Percentiles rank a stretch among this genome's conserved stretches.
These are phyloP conservation scores for Amazona vittata DNA, from an alignment of 2,113 vertebrate species.

Conservation along the genomic window DNA sequence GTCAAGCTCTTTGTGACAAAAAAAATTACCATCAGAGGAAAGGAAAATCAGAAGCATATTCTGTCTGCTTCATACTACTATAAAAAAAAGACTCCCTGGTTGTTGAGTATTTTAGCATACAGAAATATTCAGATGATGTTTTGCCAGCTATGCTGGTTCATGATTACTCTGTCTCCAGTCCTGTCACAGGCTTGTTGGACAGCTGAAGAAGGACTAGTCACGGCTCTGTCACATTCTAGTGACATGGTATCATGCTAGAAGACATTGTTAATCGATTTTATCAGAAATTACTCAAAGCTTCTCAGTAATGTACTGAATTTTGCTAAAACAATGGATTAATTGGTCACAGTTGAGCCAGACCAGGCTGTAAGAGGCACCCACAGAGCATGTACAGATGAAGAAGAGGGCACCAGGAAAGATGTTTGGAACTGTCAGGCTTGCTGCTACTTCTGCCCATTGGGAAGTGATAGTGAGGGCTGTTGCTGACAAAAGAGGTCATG, in stretches of 20 bases:
- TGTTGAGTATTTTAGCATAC: background rate
- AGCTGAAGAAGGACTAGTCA: background rate
- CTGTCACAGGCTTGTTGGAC: background rate
- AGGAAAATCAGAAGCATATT: background rate
- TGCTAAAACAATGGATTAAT: background rate
- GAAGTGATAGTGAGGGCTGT: background rate
- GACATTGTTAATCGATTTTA: background rate
- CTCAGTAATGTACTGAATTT: background rate
- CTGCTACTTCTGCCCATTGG: background rate
- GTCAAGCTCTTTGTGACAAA: background rate
- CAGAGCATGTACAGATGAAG: background rate
- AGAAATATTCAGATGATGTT: background rate
- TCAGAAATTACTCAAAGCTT: background rate
- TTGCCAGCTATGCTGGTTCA: background rate
- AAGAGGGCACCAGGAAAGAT: background rate
- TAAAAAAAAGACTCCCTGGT: background rate
- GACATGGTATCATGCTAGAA: background rate
- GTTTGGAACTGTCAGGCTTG: background rate
- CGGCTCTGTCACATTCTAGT: background rate
- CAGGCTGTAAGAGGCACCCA: background rate
- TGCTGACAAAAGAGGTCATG: background rate
- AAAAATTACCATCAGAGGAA: background rate
- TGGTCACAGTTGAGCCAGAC: background rate
- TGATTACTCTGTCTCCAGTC: background rate
- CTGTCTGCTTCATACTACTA: background rate